These are phyloP conservation scores for Rotaria macrura DNA, from an alignment of 2,888 invertebrate species.

Conservation along the genomic window DNA sequence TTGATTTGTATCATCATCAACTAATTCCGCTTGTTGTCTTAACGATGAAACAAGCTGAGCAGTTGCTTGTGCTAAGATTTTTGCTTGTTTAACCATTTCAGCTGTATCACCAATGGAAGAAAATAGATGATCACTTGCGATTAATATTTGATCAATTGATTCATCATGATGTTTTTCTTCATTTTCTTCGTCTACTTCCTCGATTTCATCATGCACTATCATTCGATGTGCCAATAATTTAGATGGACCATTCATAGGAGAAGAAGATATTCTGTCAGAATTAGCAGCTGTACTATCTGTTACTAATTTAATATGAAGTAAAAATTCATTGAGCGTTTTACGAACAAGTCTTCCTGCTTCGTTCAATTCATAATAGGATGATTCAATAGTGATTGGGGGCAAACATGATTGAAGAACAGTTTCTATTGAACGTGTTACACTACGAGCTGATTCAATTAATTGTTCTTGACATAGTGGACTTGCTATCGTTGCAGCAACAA, in stretches of 20 bases:
- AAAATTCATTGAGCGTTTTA: conserved; percentile 22
- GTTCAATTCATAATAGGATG: neutral
- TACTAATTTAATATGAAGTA: conserved; percentile 17
- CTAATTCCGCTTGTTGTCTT: conserved; percentile 71
- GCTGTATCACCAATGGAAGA: conserved; percentile 71
- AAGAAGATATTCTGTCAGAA: conserved; percentile 42
- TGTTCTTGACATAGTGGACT: conserved; percentile 65
- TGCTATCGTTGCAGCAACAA: conserved; percentile 54
- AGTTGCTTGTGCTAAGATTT: conserved; percentile 74
- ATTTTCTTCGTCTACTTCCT: conserved; percentile 58
- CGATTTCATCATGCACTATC: conserved; percentile 38
- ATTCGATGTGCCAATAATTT: neutral
- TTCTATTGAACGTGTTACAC: conserved; percentile 82
- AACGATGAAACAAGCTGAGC: conserved; percentile 84
- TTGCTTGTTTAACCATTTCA: conserved; percentile 85
- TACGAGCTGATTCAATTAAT: conserved; percentile 76
- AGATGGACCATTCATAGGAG: conserved; percentile 42
- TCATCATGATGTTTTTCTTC: conserved; percentile 58
- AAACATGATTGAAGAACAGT: conserved; percentile 61
- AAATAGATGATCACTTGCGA: conserved; percentile 75
- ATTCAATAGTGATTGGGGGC: neutral
- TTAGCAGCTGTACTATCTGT: conserved; percentile 16
- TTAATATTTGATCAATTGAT: conserved; percentile 75
- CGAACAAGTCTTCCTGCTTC: conserved; percentile 39
- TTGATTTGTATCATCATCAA: conserved; percentile 54